These are phyloP conservation scores for Erebia epiphron DNA, from an alignment of 2,888 invertebrate genomes.

Conservation along the genomic window DNA sequence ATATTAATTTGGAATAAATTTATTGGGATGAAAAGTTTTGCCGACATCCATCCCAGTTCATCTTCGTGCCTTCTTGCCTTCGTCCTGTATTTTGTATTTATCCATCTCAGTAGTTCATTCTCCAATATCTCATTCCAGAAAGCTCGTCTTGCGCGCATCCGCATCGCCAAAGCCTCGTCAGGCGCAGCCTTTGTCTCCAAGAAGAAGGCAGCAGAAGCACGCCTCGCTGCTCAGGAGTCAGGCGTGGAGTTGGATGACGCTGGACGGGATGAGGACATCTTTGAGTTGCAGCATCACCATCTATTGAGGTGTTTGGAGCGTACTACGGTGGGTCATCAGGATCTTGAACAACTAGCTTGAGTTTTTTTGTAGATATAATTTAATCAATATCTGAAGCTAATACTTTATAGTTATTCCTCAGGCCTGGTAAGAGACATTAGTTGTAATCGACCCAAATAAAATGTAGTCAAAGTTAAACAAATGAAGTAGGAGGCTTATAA, in stretches of 20 bases:
- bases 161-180: constrained; percentile 99
- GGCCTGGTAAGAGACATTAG: too few relatives aligned
- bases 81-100: too few relatives aligned
- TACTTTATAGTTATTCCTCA: neutral
- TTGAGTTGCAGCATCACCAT: constrained; percentile 99
- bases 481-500: too few relatives aligned
- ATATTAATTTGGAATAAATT: too few relatives aligned
- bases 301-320: constrained; percentile 98
- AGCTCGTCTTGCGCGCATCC: constrained; percentile 98
- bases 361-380: neutral
- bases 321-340: constrained; percentile 87
- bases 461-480: too few relatives aligned
- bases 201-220: constrained; percentile 98
- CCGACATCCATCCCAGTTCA: too few relatives aligned
- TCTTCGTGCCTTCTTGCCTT: too few relatives aligned
- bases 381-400: neutral
- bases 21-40: too few relatives aligned
- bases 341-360: neutral
- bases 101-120: too few relatives aligned
- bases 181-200: constrained; percentile 99
- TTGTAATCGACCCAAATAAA: too few relatives aligned
- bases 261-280: constrained; percentile 96
- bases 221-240: constrained; percentile 95
- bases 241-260: constrained; percentile 96
- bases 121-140: constrained; percentile 87